Base-by-base conservation (phyloP, 2,113 vertebrate species). In the Speoplatyrhinus poulsoni region DNA sequence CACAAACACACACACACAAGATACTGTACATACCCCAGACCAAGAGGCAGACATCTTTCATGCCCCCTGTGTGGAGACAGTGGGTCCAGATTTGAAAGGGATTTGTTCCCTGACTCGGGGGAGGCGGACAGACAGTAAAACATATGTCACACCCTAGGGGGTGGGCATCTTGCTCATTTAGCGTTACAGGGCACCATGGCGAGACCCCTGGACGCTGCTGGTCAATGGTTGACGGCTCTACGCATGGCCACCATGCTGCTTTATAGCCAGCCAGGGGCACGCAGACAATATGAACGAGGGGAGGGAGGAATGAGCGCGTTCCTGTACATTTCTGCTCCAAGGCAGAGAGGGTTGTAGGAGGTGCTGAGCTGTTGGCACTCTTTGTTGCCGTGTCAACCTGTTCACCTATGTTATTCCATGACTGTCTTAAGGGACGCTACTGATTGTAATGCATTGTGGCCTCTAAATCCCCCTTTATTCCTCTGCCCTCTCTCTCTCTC, bases 91-190 rank as follows among this genome's bases (percentile, higher is more conserved):
- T 90, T 87, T 89, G 85, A 90, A 88, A 88, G 82, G 89, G 90
- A 90, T 90, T 91, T 89, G 83, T 85, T 85, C 83, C 81, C 83
- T 81, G 62, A 60, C 60, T 41, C 66, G 69, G 65, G 74, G 72
- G 75, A 49, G 52, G 80, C 72, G 87, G 81, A 83, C 87, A 90
- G 90, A 92, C 90, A 92, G 86, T 92, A 90, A 93, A 93, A 91
- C 93, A 93, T 92, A 93, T 93, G 93, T 90, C 85, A 60, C 89
- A 77, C 85, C 50, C 49, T 4, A 47, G 81, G 84, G 89, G 84
- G 85, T 85, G 79, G 65, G 62, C 87, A 82, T 83, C 82, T 83
- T 49, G 75, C 86, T 87, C 80, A 91, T 92, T 92, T 82, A 88
- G 70, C 75, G 41, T 62, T 41, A 73, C 60, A 55, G 54, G 60